Percentiles rank a stretch among this genome's conserved stretches.
phyloP scores from a whole-genome alignment of 2,888 invertebrate species.

The Eupithecia dodoneata region DNA sequence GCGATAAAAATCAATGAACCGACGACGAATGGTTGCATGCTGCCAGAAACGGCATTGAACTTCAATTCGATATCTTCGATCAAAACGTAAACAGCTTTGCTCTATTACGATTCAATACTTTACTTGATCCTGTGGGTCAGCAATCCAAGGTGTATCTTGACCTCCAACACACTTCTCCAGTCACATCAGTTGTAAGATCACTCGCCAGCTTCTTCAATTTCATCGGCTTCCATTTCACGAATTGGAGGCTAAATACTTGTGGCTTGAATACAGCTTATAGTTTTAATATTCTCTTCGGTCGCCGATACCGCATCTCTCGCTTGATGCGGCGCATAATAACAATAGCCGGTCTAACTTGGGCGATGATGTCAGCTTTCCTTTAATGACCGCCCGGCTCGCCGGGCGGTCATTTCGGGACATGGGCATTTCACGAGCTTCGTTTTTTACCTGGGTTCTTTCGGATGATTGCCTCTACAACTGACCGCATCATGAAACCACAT shows the following conservation, averaged over 20 bases:
- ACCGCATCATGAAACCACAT: conserved; percentile 40
- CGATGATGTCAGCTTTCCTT: conserved; percentile 82
- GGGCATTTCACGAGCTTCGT: conserved; percentile 67
- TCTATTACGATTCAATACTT: conserved; percentile 56
- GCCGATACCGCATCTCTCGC: conserved; percentile 72
- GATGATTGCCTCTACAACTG: conserved; percentile 49
- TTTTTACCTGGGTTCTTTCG: conserved; percentile 54
- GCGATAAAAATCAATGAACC: conserved; percentile 68
- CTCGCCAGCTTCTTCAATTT: background rate
- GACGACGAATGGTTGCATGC: conserved; percentile 63
- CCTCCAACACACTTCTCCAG: background rate
- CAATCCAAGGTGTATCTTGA: background rate
- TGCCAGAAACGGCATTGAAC: conserved; percentile 75
- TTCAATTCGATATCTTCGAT: conserved; percentile 62
- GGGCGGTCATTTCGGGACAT: no score
- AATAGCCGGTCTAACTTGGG: conserved; percentile 70
- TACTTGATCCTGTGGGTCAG: background rate
- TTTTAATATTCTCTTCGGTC: conserved; percentile 70
- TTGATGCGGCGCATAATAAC: conserved; percentile 68
- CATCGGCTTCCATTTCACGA: background rate
- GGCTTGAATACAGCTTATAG: conserved; percentile 46
- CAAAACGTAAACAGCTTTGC: conserved; percentile 55
- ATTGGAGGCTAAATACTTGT: background rate
- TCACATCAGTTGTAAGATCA: background rate
- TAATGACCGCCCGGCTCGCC: conserved; percentile 66